Base-by-base conservation (phyloP, 2,113 vertebrate species). In the Menura novaehollandiae region DNA sequence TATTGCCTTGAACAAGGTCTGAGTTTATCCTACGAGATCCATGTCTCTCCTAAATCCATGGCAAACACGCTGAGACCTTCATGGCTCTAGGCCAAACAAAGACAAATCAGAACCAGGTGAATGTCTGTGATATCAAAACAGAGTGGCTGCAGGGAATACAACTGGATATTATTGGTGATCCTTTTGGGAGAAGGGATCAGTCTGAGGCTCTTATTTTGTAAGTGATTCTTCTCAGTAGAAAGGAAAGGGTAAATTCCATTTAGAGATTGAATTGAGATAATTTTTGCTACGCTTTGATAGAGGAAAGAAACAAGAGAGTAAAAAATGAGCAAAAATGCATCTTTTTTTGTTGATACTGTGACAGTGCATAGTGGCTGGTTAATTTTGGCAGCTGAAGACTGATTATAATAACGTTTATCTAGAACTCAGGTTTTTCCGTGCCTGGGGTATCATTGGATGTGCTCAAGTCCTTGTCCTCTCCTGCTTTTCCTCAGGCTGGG, bases 391-490 rank as follows among this genome's bases (percentile, higher is more conserved):
- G 95, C 74, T 95, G 94, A 91, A 96, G 96, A 96, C 96, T 97
- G 95, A 95, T 97, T 93, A 87, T 95, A 51, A 95, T 92, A 97
- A 95, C 96, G 0, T 96, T 95, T 96, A 95, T 95, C 94, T 96
- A 94, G 94, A 95, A 95, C 95, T 97, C 94, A 96, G 93, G 95
- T 96, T 95, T 97, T 95, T 96, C 95, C 95, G 94, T 95, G 93
- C 89, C 95, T 96, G 96, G 94, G 94, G 94, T 96, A 96, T 97
- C 96, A 96, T 94, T 95, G 94, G 95, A 96, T 91, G 33, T 97
- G 94, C 94, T 94, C 95, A 97, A 95, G 94, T 96, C 95, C 95
- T 93, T 97, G 94, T 97, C 96, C 95, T 97, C 94, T 96, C 96
- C 94, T 96, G 95, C 91, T 97, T 95, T 97, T 97, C 96, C 95